These are phyloP conservation scores for Drosophila longiperda DNA, from an alignment of 2,888 invertebrate species.

Conservation along the genomic window DNA sequence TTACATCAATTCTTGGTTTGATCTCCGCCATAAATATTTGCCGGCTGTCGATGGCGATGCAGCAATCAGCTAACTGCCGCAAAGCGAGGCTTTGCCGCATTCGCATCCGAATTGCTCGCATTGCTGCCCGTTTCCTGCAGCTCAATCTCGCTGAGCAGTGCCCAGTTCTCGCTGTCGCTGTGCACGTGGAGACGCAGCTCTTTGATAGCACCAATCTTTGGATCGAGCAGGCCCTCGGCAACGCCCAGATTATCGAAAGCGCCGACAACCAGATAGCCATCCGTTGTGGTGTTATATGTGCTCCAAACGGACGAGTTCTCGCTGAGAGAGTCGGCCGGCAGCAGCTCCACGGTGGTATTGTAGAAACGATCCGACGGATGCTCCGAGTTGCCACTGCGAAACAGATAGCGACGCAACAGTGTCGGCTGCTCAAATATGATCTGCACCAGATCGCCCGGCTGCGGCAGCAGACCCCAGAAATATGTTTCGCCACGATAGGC, in stretches of 20 bases:
- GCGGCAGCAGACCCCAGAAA: constrained; percentile 96
- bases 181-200: constrained; percentile 92
- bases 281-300: constrained; percentile 87
- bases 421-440: constrained; percentile 91
- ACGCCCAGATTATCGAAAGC: constrained; percentile 93
- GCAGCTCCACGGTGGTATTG: constrained; percentile 93
- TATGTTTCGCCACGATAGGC: constrained; percentile 95
- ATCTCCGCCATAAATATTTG: constrained; percentile 20
- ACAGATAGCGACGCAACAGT: constrained; percentile 88
- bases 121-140: constrained; percentile 86
- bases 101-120: constrained; percentile 52
- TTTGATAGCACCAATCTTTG: constrained; percentile 88
- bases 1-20: constrained; percentile 21
- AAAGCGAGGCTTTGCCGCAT: constrained; percentile 64
- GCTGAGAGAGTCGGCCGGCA: constrained; percentile 86
- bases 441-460: constrained; percentile 91
- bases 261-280: constrained; percentile 90
- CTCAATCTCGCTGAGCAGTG: constrained; percentile 91
- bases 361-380: constrained; percentile 95
- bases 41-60: constrained; percentile 60
- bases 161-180: constrained; percentile 94
- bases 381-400: constrained; percentile 95
- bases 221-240: constrained; percentile 90
- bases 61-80: constrained; percentile 74
- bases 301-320: constrained; percentile 86